Evolutionary conservation across 1,140 invertebrate genomes (phyloP).

Genomic region (Oryctes rhinoceros): DNA sequence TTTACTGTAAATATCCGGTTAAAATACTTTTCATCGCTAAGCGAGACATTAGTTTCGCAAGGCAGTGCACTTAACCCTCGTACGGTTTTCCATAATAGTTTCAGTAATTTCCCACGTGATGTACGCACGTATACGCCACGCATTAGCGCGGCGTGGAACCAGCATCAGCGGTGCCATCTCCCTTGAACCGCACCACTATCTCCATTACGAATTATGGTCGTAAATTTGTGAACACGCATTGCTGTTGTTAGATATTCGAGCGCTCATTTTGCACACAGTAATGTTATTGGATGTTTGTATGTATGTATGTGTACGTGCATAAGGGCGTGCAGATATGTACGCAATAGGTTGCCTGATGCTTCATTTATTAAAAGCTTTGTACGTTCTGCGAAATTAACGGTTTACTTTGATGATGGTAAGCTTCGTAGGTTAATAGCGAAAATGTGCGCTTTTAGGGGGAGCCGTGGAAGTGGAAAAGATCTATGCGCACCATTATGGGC

Average conservation of each 20-base stretch:
- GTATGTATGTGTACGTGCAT: constrained; percentile 7
- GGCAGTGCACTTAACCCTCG: too few species aligned
- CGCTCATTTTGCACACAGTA: constrained; percentile 15
- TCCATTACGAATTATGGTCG: constrained; percentile 33
- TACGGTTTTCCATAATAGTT: constrained; percentile 32
- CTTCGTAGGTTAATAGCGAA: neutral
- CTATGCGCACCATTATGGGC: neutral
- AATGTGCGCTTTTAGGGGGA: neutral
- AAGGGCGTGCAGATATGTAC: constrained; percentile 17
- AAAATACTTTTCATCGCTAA: too few species aligned
- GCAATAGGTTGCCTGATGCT: neutral
- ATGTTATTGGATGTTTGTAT: constrained; percentile 15
- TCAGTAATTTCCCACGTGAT: constrained; percentile 30
- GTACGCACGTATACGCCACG: constrained; percentile 21
- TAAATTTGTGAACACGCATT: constrained; percentile 30
- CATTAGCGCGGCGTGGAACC: constrained; percentile 7
- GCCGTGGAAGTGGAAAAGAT: neutral
- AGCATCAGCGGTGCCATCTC: constrained; percentile 27
- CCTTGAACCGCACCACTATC: constrained; percentile 34
- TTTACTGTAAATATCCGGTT: too few species aligned
- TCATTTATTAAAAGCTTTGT: constrained; percentile 35
- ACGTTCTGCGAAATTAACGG: constrained; percentile 17
- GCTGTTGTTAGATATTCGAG: constrained; percentile 20
- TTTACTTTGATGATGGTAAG: constrained; percentile 27
- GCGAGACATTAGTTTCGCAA: too few species aligned